These are phyloP conservation scores for Rhinoraja longicauda DNA, from an alignment of 2,797 vertebrate species.

Conservation along the genomic window DNA sequence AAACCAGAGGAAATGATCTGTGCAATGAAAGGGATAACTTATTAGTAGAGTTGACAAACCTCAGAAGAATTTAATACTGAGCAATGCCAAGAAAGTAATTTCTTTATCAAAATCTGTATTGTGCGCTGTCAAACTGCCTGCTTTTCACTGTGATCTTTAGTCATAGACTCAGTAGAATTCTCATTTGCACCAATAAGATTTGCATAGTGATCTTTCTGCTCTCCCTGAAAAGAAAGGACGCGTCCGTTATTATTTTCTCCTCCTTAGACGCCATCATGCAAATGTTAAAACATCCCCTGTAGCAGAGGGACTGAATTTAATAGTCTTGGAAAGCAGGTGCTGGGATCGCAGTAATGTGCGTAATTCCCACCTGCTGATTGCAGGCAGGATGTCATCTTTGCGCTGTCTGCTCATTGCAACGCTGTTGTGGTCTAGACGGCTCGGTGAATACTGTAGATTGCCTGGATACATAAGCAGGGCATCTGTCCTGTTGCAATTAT, in stretches of 20 bases:
- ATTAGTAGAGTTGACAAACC: slow-evolving; percentile 1
- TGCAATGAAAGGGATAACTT: slow-evolving; percentile 19
- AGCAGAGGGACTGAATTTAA: neutral
- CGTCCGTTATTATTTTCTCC: neutral
- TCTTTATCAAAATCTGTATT: neutral
- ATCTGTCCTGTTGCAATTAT: no score
- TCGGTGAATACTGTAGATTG: no score
- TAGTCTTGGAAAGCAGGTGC: no score
- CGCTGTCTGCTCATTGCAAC: no score
- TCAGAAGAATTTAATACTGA: neutral
- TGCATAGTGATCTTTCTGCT: neutral
- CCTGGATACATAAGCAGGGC: no score
- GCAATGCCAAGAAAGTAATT: neutral
- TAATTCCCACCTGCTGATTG: no score
- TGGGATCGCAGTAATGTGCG: no score
- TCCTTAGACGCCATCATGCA: neutral
- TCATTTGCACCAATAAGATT: neutral
- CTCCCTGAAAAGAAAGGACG: neutral
- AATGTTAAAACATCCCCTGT: neutral
- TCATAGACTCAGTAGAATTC: neutral
- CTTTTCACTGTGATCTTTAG: neutral
- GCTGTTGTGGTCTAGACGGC: no score
- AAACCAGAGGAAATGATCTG: slow-evolving; percentile 27
- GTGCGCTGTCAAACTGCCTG: neutral
- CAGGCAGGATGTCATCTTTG: no score